A percentile compares a stretch with the other conserved stretches of the same genome.
Conservation (phyloP, 2,113 vertebrate species). For the Corvus cornix region DNA sequence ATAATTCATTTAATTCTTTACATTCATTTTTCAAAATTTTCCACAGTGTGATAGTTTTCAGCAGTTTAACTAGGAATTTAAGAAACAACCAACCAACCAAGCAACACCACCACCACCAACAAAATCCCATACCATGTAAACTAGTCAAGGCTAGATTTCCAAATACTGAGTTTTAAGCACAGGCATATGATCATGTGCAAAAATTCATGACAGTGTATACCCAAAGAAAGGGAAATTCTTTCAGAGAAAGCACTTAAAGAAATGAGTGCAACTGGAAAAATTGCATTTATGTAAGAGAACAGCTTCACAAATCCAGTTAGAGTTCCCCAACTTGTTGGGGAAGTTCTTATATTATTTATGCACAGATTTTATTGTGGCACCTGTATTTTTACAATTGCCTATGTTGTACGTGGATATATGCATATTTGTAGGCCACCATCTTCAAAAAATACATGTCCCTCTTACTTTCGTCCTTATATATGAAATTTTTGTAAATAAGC, state of each 20-base stretch:
- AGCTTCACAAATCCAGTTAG: neutral
- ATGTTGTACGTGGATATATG: neutral
- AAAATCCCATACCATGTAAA: neutral
- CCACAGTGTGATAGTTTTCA: slow-evolving; percentile 13
- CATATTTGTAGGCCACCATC: neutral
- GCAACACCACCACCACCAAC: neutral
- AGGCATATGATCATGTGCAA: neutral
- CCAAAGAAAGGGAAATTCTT: neutral
- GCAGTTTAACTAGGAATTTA: slow-evolving; percentile 46
- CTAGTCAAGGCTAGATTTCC: neutral
- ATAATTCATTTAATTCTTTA: slow-evolving; percentile 12
- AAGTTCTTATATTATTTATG: neutral
- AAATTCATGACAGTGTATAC: neutral
- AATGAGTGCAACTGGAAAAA: neutral
- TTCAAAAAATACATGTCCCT: neutral
- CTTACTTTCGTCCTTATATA: neutral
- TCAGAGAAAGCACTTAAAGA: neutral
- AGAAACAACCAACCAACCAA: neutral
- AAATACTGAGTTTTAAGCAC: neutral
- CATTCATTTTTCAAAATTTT: slow-evolving; percentile 53
- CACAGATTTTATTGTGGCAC: neutral
- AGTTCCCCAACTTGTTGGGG: neutral
- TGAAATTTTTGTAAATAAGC: neutral
- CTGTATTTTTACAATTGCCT: neutral
- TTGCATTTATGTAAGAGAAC: neutral